Conservation (phyloP, 2,888 invertebrate species). For the Ceriagrion tenellum region DNA sequence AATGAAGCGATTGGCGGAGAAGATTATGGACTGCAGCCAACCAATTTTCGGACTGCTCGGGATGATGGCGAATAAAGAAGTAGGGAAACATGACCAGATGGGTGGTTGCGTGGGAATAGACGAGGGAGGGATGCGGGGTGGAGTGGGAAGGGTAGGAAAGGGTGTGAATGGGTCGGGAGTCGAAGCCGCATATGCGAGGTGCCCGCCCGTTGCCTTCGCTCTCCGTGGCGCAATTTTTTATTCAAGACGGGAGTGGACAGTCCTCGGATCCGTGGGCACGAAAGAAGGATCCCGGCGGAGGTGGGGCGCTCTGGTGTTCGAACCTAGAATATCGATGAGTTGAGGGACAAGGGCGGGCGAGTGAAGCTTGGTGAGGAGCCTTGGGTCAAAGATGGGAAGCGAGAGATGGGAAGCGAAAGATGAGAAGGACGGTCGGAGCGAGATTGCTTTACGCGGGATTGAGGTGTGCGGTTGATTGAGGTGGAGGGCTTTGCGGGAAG, state of each 20-base stretch:
- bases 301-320: background rate
- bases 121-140: background rate
- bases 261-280: background rate
- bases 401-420: too few relatives aligned
- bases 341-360: background rate
- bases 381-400: too few relatives aligned
- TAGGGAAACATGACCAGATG: too few relatives aligned
- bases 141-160: background rate
- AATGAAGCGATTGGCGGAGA: too few relatives aligned
- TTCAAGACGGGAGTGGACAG: conserved; percentile 17
- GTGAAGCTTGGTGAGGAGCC: too few relatives aligned
- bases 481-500: background rate
- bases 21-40: too few relatives aligned
- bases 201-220: background rate
- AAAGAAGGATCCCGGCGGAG: background rate
- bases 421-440: background rate
- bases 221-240: conserved; percentile 21
- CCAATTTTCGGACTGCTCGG: too few relatives aligned
- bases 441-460: background rate
- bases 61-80: too few relatives aligned
- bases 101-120: too few relatives aligned
- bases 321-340: conserved; percentile 38
- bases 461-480: background rate
- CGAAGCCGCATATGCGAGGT: background rate
- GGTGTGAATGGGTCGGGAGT: background rate